Evolutionary conservation across 2,888 invertebrate species (phyloP), one percentile per base, ranked within the genome.

Genomic region (Dyspetes luteomarginatus): DNA sequence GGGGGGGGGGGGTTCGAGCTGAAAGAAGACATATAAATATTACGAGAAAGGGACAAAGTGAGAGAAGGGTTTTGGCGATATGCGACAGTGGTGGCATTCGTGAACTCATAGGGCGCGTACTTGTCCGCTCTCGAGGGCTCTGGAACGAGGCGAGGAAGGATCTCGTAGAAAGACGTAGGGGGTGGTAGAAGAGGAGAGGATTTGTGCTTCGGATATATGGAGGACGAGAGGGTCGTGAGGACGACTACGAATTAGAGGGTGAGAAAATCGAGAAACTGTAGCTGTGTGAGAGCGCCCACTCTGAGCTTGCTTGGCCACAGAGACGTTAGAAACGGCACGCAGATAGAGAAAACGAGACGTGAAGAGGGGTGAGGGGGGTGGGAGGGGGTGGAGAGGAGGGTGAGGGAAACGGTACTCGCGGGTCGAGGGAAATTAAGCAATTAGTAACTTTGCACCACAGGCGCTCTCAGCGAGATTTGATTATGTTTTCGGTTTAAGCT

Each of bases 391-490:
- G 60, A 79, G 52, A 72, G 56, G 26, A 45, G 75, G 43, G 64
- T 60, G 75, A 78, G 76, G 75, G 76, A 82, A 81, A 79, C 80
- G 75, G 67, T 50, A 56, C 77, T 78, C 76, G 81, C 82, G 86
- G 88, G 89, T 83, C 87, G 89, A 89, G 89, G 88, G 88, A 91
- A 91, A 91, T 91, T 91, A 90, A 91, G 90, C 91, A 91, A 91
- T 91, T 91, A 91, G 91, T 91, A 91, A 91, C 89, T 91, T 90
- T 89, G 90, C 89, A 89, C 91, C 89, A 86, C 89, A 88, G 88
- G 86, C 89, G 88, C 89, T 89, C 88, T 89, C 88, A 89, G 88
- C 88, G 88, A 90, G 90, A 91, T 91, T 91, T 91, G 91, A 91
- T 91, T 91, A 91, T 91, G 91, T 91, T 91, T 90, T 91, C 88